Conservation (phyloP, 1,140 invertebrate species). For the Macrocentrus cingulum region DNA sequence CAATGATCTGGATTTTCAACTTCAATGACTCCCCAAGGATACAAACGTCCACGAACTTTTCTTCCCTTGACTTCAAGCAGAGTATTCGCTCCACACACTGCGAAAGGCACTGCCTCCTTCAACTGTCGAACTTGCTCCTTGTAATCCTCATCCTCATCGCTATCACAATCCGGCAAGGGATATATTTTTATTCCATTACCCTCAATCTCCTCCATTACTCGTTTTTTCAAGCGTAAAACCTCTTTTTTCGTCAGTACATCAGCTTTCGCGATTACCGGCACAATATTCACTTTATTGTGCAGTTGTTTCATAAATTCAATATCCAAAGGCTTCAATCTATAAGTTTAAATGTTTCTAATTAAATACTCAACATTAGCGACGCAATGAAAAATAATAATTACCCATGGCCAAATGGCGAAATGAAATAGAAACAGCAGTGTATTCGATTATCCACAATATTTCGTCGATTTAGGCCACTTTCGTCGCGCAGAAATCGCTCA, state of each 20-base stretch:
- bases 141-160: slow-evolving; percentile 92
- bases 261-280: slow-evolving; percentile 98
- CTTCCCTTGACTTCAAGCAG: slow-evolving; percentile 87
- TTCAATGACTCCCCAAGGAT: slow-evolving; percentile 98
- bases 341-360: slow-evolving; percentile 33
- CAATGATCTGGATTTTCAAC: slow-evolving; percentile 99
- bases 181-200: slow-evolving; percentile 89
- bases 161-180: slow-evolving; percentile 93
- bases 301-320: slow-evolving; percentile 99
- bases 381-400: slow-evolving; percentile 52
- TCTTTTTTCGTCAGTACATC: slow-evolving; percentile 97
- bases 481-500: slow-evolving; percentile 86
- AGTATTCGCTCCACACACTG: slow-evolving; percentile 96
- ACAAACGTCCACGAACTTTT: slow-evolving; percentile 88
- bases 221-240: slow-evolving; percentile 83
- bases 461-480: slow-evolving; percentile 86
- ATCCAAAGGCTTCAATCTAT: slow-evolving; percentile 81
- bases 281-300: slow-evolving; percentile 98
- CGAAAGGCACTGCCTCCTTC: slow-evolving; percentile 94
- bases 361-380: neutral
- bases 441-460: slow-evolving; percentile 93
- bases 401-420: slow-evolving; percentile 97
- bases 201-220: slow-evolving; percentile 82
- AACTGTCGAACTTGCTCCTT: slow-evolving; percentile 91
- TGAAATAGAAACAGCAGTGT: slow-evolving; percentile 99